Conservation (phyloP, 2,888 invertebrate species). For the Troilus luridus region DNA sequence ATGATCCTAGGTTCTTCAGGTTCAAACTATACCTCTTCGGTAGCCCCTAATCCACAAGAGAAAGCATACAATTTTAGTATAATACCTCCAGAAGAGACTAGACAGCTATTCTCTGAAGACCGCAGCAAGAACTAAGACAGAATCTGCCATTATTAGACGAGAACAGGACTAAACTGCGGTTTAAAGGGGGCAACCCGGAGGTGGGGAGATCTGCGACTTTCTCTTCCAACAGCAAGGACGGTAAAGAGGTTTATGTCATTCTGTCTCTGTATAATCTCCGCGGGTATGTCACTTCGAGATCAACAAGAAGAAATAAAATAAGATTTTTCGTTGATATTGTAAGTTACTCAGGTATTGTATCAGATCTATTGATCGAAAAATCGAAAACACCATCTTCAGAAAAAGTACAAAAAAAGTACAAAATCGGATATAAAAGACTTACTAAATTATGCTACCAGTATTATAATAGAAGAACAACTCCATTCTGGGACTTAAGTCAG, state of each 20-base stretch:
- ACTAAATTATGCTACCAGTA: no score
- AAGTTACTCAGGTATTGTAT: no score
- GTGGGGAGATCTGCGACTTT: constrained; percentile 28
- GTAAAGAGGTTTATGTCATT: not conserved
- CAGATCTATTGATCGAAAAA: no score
- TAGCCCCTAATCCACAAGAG: not conserved
- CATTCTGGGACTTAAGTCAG: no score
- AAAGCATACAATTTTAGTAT: not conserved
- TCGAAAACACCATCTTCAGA: no score
- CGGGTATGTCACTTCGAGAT: not conserved
- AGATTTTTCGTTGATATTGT: no score
- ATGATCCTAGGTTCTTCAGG: not conserved
- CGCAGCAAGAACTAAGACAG: not conserved
- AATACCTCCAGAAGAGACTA: not conserved
- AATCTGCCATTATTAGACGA: constrained; percentile 15
- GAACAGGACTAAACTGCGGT: constrained; percentile 24
- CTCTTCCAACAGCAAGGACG: constrained; percentile 20
- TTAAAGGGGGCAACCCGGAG: constrained; percentile 11
- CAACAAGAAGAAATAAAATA: not conserved
- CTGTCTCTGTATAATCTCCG: not conserved
- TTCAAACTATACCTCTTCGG: not conserved
- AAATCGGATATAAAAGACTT: no score
- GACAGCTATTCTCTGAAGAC: not conserved
- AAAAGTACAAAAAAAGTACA: no score
- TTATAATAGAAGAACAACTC: no score